phyloP scores from a whole-genome alignment of 1,140 invertebrate species.

The Bombus confusus region DNA sequence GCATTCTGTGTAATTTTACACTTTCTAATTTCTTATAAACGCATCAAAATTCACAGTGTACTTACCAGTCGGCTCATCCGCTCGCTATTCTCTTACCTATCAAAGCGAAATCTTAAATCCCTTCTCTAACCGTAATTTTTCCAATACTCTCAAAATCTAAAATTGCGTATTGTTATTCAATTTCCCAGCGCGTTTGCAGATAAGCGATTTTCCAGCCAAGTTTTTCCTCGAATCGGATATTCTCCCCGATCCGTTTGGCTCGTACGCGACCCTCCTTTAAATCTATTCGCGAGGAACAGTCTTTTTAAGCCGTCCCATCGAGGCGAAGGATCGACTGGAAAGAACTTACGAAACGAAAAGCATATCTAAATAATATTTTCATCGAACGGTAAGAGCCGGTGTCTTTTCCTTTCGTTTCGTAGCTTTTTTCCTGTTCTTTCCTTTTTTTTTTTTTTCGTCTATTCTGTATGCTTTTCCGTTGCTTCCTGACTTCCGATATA shows the following conservation, averaged over 20 bases:
- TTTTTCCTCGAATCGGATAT: background rate
- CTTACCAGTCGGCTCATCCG: too few species aligned
- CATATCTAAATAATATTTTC: slow-evolving; percentile 37
- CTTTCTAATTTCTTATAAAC: too few species aligned
- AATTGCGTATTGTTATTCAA: too few species aligned
- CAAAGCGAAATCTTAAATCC: too few species aligned
- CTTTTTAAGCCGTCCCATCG: background rate
- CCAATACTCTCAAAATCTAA: too few species aligned
- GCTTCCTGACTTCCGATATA: slow-evolving; percentile 27
- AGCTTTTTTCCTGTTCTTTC: background rate
- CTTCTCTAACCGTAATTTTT: too few species aligned
- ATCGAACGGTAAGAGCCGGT: background rate
- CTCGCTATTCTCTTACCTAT: too few species aligned
- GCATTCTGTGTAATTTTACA: too few species aligned
- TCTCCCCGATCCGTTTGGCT: slow-evolving; percentile 16
- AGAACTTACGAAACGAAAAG: background rate
- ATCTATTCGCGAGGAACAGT: background rate
- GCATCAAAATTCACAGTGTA: too few species aligned
- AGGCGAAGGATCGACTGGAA: background rate
- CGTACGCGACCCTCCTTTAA: background rate
- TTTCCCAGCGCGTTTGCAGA: too few species aligned
- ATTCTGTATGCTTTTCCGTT: background rate
- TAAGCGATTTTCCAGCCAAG: slow-evolving; percentile 7
- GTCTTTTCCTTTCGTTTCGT: background rate
- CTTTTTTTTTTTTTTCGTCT: too few species aligned